Conservation (phyloP, 2,113 vertebrate species). For the Helogale parvula region DNA sequence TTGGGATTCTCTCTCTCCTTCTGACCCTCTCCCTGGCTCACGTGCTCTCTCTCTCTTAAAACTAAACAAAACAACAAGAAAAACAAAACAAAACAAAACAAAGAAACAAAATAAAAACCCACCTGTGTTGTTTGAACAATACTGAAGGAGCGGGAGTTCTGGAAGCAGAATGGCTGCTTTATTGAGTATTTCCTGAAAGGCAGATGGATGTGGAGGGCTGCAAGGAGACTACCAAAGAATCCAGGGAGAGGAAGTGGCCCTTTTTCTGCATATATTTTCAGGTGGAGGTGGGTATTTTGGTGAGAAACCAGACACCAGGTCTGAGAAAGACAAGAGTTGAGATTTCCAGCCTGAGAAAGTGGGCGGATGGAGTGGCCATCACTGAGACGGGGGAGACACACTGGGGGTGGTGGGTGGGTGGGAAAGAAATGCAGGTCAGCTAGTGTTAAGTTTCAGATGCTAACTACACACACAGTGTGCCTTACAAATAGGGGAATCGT, state of each 20-base stretch:
- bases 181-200: neutral
- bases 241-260: neutral
- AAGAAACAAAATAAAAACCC: no score
- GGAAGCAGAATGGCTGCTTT: neutral
- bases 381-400: neutral
- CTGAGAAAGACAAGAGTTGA: neutral
- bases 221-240: neutral
- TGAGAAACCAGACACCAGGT: neutral
- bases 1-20: no score
- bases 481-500: neutral
- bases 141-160: neutral
- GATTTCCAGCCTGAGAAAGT: neutral
- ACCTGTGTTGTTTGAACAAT: rapidly evolving
- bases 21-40: no score
- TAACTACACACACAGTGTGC: neutral
- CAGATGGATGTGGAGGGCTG: no score
- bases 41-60: no score
- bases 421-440: neutral
- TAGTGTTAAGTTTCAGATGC: neutral
- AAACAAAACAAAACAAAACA: no score
- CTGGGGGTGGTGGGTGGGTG: no score
- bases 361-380: no score
- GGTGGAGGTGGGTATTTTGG: neutral
- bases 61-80: no score
- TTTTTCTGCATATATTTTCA: neutral